These are phyloP conservation scores for Camelus bactrianus DNA, from an alignment of 2,113 vertebrate genomes.

Conservation along the genomic window DNA sequence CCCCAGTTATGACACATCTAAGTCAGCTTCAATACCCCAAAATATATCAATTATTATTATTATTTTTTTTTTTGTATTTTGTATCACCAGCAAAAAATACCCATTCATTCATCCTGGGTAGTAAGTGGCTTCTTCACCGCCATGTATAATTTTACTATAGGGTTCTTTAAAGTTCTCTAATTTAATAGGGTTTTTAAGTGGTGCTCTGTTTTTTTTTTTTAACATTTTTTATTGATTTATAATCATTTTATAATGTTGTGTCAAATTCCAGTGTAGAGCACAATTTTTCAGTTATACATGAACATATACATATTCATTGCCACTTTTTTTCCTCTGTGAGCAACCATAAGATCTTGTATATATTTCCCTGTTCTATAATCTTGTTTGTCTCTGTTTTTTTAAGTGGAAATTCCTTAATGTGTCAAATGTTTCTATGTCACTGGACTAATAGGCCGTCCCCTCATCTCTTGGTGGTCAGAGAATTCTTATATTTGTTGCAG, in stretches of 20 bases:
- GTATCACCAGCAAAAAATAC: neutral
- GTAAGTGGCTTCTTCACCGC: neutral
- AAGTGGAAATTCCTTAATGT: neutral
- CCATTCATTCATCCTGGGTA: neutral
- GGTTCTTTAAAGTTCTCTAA: neutral
- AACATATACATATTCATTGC: too few species aligned
- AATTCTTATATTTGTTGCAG: neutral
- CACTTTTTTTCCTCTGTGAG: too few species aligned
- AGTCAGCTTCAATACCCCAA: neutral
- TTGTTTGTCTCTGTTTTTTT: neutral
- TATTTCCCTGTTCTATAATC: too few species aligned
- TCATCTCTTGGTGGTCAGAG: neutral
- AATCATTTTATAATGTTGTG: too few species aligned
- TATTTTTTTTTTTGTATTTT: neutral
- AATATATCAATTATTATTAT: neutral
- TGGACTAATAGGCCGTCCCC: rapidly evolving
- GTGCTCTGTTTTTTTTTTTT: neutral
- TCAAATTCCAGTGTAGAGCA: too few species aligned
- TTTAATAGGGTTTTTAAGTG: neutral
- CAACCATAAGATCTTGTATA: too few species aligned
- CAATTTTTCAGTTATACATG: too few species aligned
- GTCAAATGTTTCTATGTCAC: neutral
- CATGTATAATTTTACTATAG: neutral
- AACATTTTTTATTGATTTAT: too few species aligned
- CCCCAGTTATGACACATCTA: neutral